A percentile compares a stretch with the other conserved stretches of the same genome.
Evolutionary conservation across 2,797 vertebrate species (phyloP).

Genomic region (Bryconaethiops microstoma): DNA sequence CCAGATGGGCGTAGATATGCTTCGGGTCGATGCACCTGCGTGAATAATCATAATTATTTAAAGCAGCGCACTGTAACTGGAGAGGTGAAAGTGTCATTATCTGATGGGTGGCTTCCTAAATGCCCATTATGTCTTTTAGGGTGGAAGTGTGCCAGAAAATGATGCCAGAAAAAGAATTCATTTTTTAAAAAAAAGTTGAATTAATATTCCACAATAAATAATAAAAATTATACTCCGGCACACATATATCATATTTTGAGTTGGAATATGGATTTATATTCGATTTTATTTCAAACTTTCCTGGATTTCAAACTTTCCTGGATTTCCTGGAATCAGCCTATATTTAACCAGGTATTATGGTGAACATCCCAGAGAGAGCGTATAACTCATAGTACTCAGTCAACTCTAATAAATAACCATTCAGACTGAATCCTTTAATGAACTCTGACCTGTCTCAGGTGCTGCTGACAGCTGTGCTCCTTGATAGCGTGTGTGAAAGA

Average conservation of each 20-base stretch:
- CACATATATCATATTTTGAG: neutral
- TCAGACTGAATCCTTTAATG: neutral
- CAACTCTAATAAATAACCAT: neutral
- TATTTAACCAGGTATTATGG: no score
- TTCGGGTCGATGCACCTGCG: slow-evolving; percentile 50
- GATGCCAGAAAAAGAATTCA: neutral
- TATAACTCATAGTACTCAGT: neutral
- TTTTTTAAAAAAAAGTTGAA: neutral
- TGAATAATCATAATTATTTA: slow-evolving; percentile 60
- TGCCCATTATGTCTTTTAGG: slow-evolving; percentile 34
- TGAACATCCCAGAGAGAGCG: neutral
- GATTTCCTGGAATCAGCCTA: no score
- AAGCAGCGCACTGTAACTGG: slow-evolving; percentile 49
- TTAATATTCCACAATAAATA: no score
- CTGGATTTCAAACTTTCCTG: no score
- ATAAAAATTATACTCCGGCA: neutral
- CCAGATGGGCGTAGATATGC: slow-evolving; percentile 45
- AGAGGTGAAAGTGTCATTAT: slow-evolving; percentile 51
- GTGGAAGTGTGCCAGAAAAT: slow-evolving; percentile 7
- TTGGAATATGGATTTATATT: neutral
- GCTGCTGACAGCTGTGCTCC: neutral
- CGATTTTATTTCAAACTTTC: no score
- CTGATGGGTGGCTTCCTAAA: slow-evolving; percentile 33
- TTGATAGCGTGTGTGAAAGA: neutral
- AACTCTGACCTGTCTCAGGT: slow-evolving; percentile 17